phyloP scores from a whole-genome alignment of 2,888 invertebrate genomes.

The Sturmia bella region DNA sequence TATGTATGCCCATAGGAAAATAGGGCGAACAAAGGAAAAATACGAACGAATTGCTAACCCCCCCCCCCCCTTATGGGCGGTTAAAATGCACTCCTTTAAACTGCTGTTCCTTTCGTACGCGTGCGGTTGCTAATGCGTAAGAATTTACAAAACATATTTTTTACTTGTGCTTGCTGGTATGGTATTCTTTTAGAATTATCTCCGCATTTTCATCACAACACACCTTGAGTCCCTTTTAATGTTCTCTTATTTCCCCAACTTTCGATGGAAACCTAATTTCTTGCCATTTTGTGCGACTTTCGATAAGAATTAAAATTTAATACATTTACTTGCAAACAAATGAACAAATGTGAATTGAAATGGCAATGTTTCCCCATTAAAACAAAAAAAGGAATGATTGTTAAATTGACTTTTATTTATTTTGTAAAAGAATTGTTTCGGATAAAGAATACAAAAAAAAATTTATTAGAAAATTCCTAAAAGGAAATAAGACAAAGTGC shows the following conservation, averaged over 20 bases:
- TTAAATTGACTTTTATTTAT: slow-evolving; percentile 22
- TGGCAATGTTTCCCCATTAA: background rate
- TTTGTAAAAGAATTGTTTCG: too few species aligned
- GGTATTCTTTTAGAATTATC: slow-evolving; percentile 32
- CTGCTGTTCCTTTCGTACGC: background rate
- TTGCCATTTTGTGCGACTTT: slow-evolving; percentile 59
- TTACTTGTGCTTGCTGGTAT: slow-evolving; percentile 3
- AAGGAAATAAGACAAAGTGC: background rate
- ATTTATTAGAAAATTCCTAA: background rate
- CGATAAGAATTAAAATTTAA: slow-evolving; percentile 68
- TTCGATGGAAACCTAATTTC: slow-evolving; percentile 51
- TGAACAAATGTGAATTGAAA: slow-evolving; percentile 20
- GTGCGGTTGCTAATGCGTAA: slow-evolving; percentile 34
- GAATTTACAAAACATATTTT: slow-evolving; percentile 23
- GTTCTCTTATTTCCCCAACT: slow-evolving; percentile 8
- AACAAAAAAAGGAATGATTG: slow-evolving; percentile 14
- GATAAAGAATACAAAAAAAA: background rate
- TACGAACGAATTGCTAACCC: too few species aligned
- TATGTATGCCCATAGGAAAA: too few species aligned
- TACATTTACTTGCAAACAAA: slow-evolving; percentile 50
- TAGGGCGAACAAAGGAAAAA: too few species aligned
- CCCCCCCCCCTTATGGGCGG: too few species aligned
- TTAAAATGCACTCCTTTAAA: slow-evolving; percentile 4
- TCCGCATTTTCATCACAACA: slow-evolving; percentile 34
- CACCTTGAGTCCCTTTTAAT: slow-evolving; percentile 60